phyloP scores from a whole-genome alignment of 2,113 vertebrate genomes.

The Etheostoma cragini region DNA sequence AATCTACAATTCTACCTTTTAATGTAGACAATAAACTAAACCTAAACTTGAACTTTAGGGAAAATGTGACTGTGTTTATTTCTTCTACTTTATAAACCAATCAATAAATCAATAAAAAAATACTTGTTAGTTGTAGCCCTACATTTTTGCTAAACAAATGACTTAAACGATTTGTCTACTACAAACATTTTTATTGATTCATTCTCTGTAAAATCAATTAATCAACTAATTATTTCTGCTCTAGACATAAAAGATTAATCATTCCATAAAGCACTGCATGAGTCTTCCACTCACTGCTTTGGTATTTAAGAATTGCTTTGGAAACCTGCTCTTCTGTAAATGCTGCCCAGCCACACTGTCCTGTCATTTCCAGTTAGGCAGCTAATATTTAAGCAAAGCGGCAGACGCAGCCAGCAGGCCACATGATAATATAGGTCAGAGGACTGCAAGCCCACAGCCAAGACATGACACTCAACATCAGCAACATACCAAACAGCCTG shows the following conservation, averaged over 20 bases:
- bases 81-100: not conserved
- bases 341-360: conserved; percentile 56
- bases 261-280: conserved; percentile 20
- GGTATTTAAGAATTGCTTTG: conserved; percentile 40
- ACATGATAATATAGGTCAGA: conserved; percentile 79
- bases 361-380: conserved; percentile 72
- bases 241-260: conserved; percentile 14
- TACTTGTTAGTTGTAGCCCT: not conserved
- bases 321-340: conserved; percentile 63
- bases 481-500: conserved; percentile 49
- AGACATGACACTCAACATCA: conserved; percentile 74
- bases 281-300: conserved; percentile 26
- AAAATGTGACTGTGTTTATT: not conserved
- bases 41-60: too few relatives aligned
- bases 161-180: not conserved
- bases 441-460: conserved; percentile 67
- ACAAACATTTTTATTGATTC: not conserved
- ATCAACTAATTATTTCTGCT: conserved; percentile 3
- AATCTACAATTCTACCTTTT: too few relatives aligned
- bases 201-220: conserved; percentile 27
- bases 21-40: too few relatives aligned
- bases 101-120: not conserved
- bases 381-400: conserved; percentile 65
- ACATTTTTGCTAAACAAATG: not conserved
- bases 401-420: conserved; percentile 71